Conservation (phyloP, 2,113 vertebrate genomes). For the Dicerorhinus sumatrensis region DNA sequence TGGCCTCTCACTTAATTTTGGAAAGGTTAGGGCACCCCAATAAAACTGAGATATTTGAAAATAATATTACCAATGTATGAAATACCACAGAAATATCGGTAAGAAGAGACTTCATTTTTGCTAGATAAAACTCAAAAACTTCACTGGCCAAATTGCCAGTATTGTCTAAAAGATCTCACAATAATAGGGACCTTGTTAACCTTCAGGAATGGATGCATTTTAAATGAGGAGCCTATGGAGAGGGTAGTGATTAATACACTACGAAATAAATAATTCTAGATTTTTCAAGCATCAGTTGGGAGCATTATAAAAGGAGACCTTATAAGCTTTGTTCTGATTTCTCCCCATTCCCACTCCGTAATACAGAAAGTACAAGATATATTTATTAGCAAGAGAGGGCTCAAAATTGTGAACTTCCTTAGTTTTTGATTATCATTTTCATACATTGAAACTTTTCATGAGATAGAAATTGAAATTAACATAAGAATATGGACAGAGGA, state of each 20-base stretch:
- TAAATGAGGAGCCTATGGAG: not conserved
- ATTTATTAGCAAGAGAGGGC: not conserved
- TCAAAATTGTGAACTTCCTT: not conserved
- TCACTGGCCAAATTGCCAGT: not conserved
- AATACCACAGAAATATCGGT: not conserved
- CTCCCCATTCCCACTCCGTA: not conserved
- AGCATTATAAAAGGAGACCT: not conserved
- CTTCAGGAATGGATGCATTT: not conserved
- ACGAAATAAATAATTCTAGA: not conserved
- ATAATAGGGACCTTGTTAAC: not conserved
- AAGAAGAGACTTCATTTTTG: not conserved
- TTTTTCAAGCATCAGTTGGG: not conserved
- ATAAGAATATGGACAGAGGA: not conserved
- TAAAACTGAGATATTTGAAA: not conserved
- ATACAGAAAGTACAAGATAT: not conserved
- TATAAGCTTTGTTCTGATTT: not conserved
- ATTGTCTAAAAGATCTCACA: not conserved
- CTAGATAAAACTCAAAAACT: not conserved
- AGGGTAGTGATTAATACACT: not conserved
- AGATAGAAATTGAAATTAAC: not conserved
- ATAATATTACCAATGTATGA: not conserved
- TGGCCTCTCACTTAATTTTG: not conserved
- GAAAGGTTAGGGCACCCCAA: not conserved
- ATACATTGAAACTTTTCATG: not conserved
- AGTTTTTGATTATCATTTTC: not conserved